Percentiles rank a stretch among this genome's conserved stretches.
Evolutionary conservation across 2,113 vertebrate genomes (phyloP).

Genomic region (Scophthalmus maximus): DNA sequence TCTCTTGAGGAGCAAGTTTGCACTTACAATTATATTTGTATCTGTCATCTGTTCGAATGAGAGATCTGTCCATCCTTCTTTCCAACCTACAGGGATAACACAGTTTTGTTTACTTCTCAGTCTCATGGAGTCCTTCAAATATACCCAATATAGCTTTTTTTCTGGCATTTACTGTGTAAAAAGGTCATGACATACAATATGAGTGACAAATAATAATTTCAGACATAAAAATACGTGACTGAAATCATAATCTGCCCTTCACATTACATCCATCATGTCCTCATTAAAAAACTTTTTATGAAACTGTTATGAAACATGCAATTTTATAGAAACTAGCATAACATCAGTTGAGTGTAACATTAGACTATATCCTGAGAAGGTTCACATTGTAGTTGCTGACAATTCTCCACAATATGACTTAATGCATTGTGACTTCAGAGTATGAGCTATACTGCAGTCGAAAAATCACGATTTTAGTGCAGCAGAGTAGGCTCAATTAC

Average conservation of each 20-base stretch:
- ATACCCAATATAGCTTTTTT: neutral
- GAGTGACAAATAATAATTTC: neutral
- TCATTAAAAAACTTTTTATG: neutral
- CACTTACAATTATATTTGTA: neutral
- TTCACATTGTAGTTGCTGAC: too few relatives aligned
- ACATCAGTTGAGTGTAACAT: too few relatives aligned
- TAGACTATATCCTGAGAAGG: too few relatives aligned
- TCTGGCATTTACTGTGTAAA: neutral
- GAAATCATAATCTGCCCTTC: neutral
- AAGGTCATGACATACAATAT: neutral
- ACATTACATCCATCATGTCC: neutral
- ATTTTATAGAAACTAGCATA: neutral
- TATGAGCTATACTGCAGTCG: too few relatives aligned
- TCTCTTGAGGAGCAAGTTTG: neutral
- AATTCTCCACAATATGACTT: too few relatives aligned
- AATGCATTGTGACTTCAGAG: too few relatives aligned
- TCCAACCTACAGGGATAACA: neutral
- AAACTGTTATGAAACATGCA: neutral
- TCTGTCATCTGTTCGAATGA: neutral
- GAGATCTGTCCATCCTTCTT: neutral
- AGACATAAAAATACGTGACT: neutral
- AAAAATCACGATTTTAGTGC: too few relatives aligned
- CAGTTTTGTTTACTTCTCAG: conserved; percentile 4
- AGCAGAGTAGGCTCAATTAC: too few relatives aligned
- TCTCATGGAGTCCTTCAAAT: neutral